Evolutionary conservation across 1,140 invertebrate species (phyloP).

Genomic region (Ips nitidus): DNA sequence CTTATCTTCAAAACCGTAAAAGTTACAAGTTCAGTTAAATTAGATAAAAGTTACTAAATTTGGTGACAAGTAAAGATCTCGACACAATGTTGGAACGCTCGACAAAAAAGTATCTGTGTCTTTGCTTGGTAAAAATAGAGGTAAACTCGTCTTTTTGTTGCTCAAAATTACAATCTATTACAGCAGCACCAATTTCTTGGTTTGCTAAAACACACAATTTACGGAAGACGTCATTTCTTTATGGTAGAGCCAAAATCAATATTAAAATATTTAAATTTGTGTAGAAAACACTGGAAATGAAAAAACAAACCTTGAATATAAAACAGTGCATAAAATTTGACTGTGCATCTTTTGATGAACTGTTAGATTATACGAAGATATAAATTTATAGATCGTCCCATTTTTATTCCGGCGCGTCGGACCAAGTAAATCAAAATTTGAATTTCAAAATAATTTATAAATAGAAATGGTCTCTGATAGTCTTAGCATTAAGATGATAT

Average conservation of each 20-base stretch:
- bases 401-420: constrained; percentile 14
- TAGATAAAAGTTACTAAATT: too few species aligned
- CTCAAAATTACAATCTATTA: too few species aligned
- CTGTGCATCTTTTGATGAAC: constrained; percentile 6
- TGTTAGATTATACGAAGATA: constrained; percentile 6
- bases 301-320: constrained; percentile 15
- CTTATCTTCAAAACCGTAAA: too few species aligned
- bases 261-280: constrained; percentile 10
- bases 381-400: constrained; percentile 9
- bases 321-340: constrained; percentile 4
- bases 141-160: too few species aligned
- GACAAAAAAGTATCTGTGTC: too few species aligned
- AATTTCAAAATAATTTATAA: constrained; percentile 18
- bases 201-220: too few species aligned
- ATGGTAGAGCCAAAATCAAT: neutral
- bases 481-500: neutral
- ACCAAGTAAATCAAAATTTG: constrained; percentile 18
- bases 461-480: neutral
- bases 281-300: constrained; percentile 3
- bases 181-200: too few species aligned
- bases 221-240: too few species aligned
- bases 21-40: too few species aligned
- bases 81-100: too few species aligned
- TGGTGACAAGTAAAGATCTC: too few species aligned
- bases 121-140: too few species aligned